These are phyloP conservation scores for Caenorhabditis sinica DNA, from an alignment of 2,888 invertebrate species.

Conservation along the genomic window DNA sequence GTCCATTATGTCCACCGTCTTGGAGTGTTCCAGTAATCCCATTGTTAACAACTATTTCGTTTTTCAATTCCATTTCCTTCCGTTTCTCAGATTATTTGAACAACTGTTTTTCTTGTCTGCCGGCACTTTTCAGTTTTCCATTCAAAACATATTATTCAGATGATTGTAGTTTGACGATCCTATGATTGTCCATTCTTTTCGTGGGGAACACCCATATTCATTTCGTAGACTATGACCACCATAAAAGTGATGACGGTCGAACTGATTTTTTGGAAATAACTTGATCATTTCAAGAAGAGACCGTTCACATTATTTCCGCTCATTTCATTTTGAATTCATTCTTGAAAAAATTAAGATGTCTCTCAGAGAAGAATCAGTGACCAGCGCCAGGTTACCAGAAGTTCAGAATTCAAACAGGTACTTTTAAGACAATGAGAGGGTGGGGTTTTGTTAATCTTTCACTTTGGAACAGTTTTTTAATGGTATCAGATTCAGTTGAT, in stretches of 20 bases:
- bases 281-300: constrained; percentile 24
- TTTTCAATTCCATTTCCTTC: constrained; percentile 1
- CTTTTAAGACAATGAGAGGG: too few relatives aligned
- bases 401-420: constrained; percentile 5
- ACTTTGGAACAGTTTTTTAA: neutral
- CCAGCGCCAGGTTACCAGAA: neutral
- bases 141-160: constrained; percentile 31
- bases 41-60: constrained; percentile 56
- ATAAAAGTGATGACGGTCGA: constrained; percentile 39
- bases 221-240: constrained; percentile 7
- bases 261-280: constrained; percentile 6
- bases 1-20: constrained; percentile 37
- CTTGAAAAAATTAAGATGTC: constrained; percentile 4
- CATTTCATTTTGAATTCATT: constrained; percentile 23
- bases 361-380: constrained; percentile 13
- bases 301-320: constrained; percentile 48
- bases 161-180: constrained; percentile 46
- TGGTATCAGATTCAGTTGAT: neutral
- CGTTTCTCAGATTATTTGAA: constrained; percentile 46
- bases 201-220: constrained; percentile 32
- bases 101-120: constrained; percentile 42
- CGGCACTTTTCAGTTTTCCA: neutral
- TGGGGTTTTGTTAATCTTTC: too few relatives aligned
- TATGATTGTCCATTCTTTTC: constrained; percentile 6
- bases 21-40: constrained; percentile 52